phyloP scores from a whole-genome alignment of 2,113 vertebrate species.

The Anolis carolinensis region DNA sequence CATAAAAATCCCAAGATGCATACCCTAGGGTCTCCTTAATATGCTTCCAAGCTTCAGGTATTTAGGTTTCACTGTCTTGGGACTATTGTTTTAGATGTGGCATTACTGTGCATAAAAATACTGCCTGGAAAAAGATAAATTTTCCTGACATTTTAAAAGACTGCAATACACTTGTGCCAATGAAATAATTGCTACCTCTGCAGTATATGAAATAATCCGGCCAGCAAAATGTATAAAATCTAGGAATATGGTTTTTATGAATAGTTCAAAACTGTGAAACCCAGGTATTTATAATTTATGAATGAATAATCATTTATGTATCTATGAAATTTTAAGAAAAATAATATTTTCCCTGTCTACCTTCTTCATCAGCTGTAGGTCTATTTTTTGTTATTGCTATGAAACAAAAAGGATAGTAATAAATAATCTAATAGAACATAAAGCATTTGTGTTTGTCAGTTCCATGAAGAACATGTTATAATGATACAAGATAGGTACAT shows the following conservation, averaged over 20 bases:
- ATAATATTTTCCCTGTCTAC: background rate
- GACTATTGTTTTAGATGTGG: background rate
- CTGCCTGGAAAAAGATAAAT: too few relatives aligned
- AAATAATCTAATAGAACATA: background rate
- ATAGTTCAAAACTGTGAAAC: too few relatives aligned
- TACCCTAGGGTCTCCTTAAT: background rate
- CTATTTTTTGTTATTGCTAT: background rate
- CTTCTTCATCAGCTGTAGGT: background rate
- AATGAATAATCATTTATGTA: background rate
- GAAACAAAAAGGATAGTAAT: background rate
- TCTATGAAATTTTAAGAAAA: background rate
- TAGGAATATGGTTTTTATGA: background rate
- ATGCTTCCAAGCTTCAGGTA: background rate
- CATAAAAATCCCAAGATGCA: background rate
- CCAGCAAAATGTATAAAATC: background rate
- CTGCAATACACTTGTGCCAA: background rate
- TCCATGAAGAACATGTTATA: background rate
- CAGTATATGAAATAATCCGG: background rate
- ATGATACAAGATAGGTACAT: background rate
- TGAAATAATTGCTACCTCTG: background rate
- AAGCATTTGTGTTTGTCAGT: background rate
- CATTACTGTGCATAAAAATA: background rate
- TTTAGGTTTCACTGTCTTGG: background rate
- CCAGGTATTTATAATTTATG: too few relatives aligned
- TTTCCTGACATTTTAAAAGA: background rate